Conservation (phyloP, 2,113 vertebrate genomes). For the Oxygymnocypris stewartii region DNA sequence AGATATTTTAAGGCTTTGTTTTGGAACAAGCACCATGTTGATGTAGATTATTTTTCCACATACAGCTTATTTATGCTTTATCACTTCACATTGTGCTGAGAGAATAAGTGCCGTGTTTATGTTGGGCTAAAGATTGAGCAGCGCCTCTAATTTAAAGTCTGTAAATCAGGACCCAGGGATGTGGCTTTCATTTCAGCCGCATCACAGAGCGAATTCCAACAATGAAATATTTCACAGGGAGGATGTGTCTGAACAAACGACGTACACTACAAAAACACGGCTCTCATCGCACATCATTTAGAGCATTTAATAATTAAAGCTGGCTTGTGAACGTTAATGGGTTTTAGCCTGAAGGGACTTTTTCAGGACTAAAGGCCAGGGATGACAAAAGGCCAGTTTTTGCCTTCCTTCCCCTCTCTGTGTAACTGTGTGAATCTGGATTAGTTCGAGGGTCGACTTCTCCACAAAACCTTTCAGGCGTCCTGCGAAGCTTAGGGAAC, state of each 20-base stretch:
- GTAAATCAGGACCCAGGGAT: slow-evolving; percentile 58
- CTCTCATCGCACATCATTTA: slow-evolving; percentile 50
- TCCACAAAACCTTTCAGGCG: slow-evolving; percentile 70
- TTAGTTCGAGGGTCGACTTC: slow-evolving; percentile 76
- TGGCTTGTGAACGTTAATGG: slow-evolving; percentile 71
- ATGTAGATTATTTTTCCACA: slow-evolving; percentile 52
- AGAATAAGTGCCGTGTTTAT: slow-evolving; percentile 50
- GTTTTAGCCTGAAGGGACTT: slow-evolving; percentile 72
- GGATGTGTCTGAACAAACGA: slow-evolving; percentile 40
- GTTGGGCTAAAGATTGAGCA: slow-evolving; percentile 44
- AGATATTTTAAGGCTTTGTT: slow-evolving; percentile 34
- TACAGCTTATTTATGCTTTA: slow-evolving; percentile 51
- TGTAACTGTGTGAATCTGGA: slow-evolving; percentile 68
- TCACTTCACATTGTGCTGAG: slow-evolving; percentile 43
- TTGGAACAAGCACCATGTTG: slow-evolving; percentile 40
- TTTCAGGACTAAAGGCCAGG: slow-evolving; percentile 75
- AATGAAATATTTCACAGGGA: slow-evolving; percentile 49
- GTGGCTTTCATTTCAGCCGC: slow-evolving; percentile 49
- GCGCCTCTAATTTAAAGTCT: slow-evolving; percentile 50
- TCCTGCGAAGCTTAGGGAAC: slow-evolving; percentile 42
- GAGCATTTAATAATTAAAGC: slow-evolving; percentile 62
- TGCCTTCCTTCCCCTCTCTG: slow-evolving; percentile 67
- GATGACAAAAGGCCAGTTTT: slow-evolving; percentile 72
- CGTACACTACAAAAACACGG: slow-evolving; percentile 45
- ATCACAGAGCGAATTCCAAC: slow-evolving; percentile 48